Evolutionary conservation across 2,113 vertebrate genomes (phyloP), one percentile per base, ranked within the genome.

Genomic region (Chlorodrepanis virens): DNA sequence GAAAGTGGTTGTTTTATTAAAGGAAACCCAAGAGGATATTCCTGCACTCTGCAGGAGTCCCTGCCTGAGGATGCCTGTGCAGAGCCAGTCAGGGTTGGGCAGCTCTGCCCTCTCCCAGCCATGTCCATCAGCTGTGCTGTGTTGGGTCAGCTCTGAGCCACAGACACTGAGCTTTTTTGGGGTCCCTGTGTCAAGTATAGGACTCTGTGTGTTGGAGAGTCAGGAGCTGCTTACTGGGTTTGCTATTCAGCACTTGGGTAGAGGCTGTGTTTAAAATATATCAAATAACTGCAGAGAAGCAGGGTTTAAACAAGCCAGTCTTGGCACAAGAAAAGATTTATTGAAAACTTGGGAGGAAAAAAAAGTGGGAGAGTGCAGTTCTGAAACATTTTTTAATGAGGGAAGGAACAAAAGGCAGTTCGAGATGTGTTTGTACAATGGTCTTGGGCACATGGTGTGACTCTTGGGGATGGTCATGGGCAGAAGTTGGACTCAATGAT

Each of bases 31-130:
- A 27, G 50, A 84, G 23, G 31, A 33, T 37, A 6, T 61, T 85
- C 27, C 35, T 87, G 52, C 1, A 5, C 35, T 63, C 33, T 54
- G 16, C 0, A 0, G 35, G 11, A 7, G 5, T n/a, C 21, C 2
- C 5, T 53, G 14, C 31, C 40, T 5, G 3, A 49, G 35, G 49
- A 23, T 63, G 11, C 21, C 31, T 4, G 3, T 2, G 1, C 1
- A 4, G 54, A 88, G 12, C 49, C 3, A 5, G 25, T 49, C 11
- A 13, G 35, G 28, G 17, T 4, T 35, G 27, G 29, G 59, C 31
- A 39, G 23, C 59, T 54, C 44, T 76, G 35, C 53, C 52, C 39
- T 3, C 33, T 83, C 39, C 39, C 17, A 63, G n/a, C 33, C 0
- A 0, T 27, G 28, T 22, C 33, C 21, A 33, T 0, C 2, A 4